These are phyloP conservation scores for Drosophila kokeensis DNA, from an alignment of 2,888 invertebrate genomes.

Conservation along the genomic window DNA sequence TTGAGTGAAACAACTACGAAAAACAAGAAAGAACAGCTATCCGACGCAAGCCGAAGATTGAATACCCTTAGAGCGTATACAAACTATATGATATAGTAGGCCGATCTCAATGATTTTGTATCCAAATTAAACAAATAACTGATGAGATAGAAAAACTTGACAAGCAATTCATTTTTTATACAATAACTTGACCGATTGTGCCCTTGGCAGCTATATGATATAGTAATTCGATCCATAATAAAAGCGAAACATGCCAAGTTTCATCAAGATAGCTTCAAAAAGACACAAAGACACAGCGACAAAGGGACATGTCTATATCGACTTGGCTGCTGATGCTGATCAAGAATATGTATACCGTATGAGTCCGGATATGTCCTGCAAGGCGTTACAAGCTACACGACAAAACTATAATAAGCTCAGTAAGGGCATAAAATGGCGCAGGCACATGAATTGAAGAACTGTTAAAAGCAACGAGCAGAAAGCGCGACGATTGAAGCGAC, in stretches of 20 bases:
- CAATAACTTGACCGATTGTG: background rate
- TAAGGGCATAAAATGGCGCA: background rate
- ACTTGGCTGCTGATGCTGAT: background rate
- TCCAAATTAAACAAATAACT: background rate
- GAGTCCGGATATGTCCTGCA: background rate
- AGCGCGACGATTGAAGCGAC: accelerated
- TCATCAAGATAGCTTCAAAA: no score
- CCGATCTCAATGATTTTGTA: background rate
- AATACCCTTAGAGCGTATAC: background rate
- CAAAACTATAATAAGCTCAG: background rate
- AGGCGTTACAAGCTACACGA: background rate
- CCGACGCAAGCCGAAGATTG: background rate
- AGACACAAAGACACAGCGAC: no score
- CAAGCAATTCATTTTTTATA: background rate
- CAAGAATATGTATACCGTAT: background rate
- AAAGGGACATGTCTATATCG: background rate
- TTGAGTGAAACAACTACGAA: conserved; percentile 28
- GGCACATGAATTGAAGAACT: background rate
- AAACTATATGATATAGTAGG: background rate
- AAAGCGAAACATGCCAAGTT: no score
- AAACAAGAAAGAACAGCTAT: background rate
- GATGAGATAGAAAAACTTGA: background rate
- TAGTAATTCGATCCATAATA: background rate
- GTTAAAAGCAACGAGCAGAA: background rate
- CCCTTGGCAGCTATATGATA: background rate